Percentiles rank a stretch among this genome's conserved stretches.
Conservation (phyloP, 2,888 invertebrate genomes). For the Geophilus truncorum region DNA sequence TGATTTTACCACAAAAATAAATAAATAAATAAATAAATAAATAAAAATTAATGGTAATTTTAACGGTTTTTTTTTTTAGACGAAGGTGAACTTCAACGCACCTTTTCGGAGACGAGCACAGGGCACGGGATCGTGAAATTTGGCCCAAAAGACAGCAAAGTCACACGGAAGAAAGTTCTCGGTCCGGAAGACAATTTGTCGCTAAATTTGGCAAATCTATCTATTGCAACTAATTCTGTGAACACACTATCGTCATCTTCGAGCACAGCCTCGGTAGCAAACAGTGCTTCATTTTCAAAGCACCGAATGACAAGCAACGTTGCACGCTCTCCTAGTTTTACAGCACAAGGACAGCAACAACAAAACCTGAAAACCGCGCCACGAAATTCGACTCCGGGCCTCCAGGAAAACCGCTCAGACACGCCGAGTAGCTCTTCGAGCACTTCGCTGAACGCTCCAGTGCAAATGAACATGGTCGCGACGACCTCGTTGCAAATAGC, state of each 20-base stretch:
- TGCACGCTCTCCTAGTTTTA: background rate
- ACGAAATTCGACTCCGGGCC: background rate
- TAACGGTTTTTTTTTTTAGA: background rate
- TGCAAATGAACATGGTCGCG: background rate
- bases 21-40: background rate
- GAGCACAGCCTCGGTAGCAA: background rate
- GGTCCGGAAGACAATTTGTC: background rate
- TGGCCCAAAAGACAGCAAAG: background rate
- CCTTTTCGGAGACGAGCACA: background rate
- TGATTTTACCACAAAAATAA: background rate
- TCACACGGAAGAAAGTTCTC: background rate
- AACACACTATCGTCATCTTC: too few relatives aligned
- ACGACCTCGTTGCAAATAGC: background rate
- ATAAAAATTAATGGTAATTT: background rate
- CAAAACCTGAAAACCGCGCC: background rate
- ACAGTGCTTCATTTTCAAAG: background rate
- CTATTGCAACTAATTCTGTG: background rate
- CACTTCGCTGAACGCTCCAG: background rate
- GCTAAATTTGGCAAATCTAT: background rate
- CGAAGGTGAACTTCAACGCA: background rate
- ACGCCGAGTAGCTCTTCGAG: too few relatives aligned
- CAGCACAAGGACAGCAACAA: background rate
- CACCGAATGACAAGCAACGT: background rate
- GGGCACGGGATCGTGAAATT: background rate
- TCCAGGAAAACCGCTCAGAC: background rate